Conservation (phyloP, 2,888 invertebrate species). For the Cryptocephalus primarius region DNA sequence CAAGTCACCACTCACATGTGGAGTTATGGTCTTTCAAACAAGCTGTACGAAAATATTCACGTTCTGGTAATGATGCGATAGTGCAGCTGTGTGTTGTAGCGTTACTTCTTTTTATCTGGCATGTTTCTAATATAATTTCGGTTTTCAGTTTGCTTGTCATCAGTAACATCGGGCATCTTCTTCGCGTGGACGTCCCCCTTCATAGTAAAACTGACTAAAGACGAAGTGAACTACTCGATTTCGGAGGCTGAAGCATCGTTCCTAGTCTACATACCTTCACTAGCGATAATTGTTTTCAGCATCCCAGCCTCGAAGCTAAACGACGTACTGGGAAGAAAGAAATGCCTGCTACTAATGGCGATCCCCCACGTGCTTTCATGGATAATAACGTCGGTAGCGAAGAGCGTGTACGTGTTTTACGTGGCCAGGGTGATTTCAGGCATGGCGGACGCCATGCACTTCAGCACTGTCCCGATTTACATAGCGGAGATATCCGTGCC, state of each 20-base stretch:
- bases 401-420: slow-evolving; percentile 23
- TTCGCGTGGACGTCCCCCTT: slow-evolving; percentile 30
- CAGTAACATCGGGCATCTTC: slow-evolving; percentile 17
- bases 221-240: slow-evolving; percentile 21
- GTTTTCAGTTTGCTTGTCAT: slow-evolving; percentile 14
- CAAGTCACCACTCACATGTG: no score
- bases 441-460: slow-evolving; percentile 22
- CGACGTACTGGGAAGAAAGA: slow-evolving; percentile 25
- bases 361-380: slow-evolving; percentile 22
- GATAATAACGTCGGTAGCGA: slow-evolving; percentile 18
- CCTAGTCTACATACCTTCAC: slow-evolving; percentile 25
- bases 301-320: slow-evolving; percentile 20
- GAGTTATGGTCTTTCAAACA: no score
- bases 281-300: slow-evolving; percentile 18
- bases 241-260: slow-evolving; percentile 28
- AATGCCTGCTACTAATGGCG: slow-evolving; percentile 20
- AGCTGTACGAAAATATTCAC: no score
- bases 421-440: slow-evolving; percentile 22
- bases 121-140: neutral
- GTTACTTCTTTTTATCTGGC: no score
- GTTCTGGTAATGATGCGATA: no score
- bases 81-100: no score
- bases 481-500: slow-evolving; percentile 26
- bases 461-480: slow-evolving; percentile 22
- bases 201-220: slow-evolving; percentile 23